Conservation (phyloP, 2,888 invertebrate species). For the Caenorhabditis imperialis region DNA sequence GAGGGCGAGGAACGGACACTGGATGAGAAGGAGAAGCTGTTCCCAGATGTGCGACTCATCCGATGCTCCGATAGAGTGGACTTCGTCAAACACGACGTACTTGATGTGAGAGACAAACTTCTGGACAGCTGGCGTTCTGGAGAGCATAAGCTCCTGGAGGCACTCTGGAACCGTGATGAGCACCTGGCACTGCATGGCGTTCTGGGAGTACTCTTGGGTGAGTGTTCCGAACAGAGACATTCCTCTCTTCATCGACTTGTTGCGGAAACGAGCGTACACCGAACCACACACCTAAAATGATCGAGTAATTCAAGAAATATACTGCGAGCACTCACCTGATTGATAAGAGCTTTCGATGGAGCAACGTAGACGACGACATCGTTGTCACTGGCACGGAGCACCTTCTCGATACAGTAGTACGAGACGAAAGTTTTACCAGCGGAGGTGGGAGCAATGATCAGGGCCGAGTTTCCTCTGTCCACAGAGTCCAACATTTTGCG, state of each 20-base stretch:
- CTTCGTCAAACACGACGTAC: conserved; percentile 77
- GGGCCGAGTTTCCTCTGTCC: conserved; percentile 78
- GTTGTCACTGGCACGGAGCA: conserved; percentile 77
- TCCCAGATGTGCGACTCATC: conserved; percentile 76
- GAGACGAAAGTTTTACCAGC: conserved; percentile 79
- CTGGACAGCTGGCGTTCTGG: conserved; percentile 72
- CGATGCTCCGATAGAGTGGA: conserved; percentile 74
- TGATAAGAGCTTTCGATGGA: conserved; percentile 78
- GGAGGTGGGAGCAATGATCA: conserved; percentile 79
- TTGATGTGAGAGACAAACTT: conserved; percentile 73
- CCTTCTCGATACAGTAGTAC: conserved; percentile 79
- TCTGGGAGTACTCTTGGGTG: conserved; percentile 70
- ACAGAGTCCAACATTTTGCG: conserved; percentile 78
- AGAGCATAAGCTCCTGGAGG: conserved; percentile 72
- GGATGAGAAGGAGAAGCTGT: conserved; percentile 75
- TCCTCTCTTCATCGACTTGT: conserved; percentile 75
- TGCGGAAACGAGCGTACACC: conserved; percentile 78
- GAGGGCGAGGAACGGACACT: conserved; percentile 76
- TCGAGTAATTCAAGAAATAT: neutral
- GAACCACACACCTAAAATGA: conserved; percentile 73
- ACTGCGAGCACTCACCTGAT: conserved; percentile 66
- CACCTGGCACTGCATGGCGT: conserved; percentile 74
- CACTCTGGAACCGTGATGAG: conserved; percentile 76
- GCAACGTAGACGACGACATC: conserved; percentile 79
- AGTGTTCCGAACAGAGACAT: conserved; percentile 78